phyloP scores from a whole-genome alignment of 2,888 invertebrate species.

The Cepaea hortensis region DNA sequence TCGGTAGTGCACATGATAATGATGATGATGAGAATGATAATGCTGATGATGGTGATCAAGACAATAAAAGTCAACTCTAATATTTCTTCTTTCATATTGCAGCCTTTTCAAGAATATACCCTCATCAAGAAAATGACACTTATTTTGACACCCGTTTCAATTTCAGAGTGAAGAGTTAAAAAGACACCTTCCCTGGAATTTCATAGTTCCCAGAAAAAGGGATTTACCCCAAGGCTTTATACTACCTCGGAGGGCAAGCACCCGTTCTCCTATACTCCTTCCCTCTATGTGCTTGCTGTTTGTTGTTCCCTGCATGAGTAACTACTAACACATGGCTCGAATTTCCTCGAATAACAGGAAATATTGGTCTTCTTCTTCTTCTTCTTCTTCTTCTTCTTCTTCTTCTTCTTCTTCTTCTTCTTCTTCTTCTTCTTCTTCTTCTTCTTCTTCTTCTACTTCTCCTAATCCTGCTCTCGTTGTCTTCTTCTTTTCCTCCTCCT shows the following conservation, averaged over 20 bases:
- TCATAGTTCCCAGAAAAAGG: slow-evolving; percentile 44
- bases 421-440: not conserved
- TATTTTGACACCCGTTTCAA: not conserved
- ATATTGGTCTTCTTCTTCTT: not conserved
- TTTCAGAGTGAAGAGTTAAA: slow-evolving; percentile 23
- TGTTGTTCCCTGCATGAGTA: not conserved
- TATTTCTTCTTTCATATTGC: too few relatives aligned
- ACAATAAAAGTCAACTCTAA: too few relatives aligned
- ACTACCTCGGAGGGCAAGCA: slow-evolving; percentile 41
- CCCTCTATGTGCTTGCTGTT: not conserved
- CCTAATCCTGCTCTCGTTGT: not conserved
- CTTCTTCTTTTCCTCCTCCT: not conserved
- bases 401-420: not conserved
- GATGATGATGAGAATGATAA: too few relatives aligned
- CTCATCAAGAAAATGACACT: not conserved
- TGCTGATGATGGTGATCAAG: too few relatives aligned
- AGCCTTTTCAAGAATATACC: too few relatives aligned
- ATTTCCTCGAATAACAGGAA: not conserved
- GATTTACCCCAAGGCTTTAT: slow-evolving; percentile 39
- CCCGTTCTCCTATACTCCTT: not conserved
- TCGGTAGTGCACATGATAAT: too few relatives aligned
- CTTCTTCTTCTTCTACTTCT: not conserved
- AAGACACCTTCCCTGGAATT: slow-evolving; percentile 38
- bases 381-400: not conserved
- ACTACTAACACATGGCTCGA: not conserved